Evolutionary conservation across 2,113 vertebrate species (phyloP).

Genomic region (Stigmatopora argus): DNA sequence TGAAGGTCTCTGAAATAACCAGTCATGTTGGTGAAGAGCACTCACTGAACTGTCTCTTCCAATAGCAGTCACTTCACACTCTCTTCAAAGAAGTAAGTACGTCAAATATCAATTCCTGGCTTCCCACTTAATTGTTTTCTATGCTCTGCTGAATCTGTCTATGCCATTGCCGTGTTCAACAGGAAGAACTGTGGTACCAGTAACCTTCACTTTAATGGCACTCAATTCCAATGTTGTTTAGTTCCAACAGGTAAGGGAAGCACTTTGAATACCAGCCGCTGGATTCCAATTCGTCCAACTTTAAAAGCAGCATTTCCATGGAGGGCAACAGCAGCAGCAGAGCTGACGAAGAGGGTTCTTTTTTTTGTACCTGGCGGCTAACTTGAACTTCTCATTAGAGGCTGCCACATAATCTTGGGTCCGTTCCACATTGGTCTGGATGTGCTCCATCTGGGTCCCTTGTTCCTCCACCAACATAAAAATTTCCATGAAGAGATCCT

Average conservation of each 20-base stretch:
- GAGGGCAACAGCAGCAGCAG: conserved; percentile 87
- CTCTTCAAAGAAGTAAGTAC: conserved; percentile 52
- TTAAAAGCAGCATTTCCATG: conserved; percentile 69
- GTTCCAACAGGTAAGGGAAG: conserved; percentile 22
- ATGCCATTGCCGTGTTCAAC: conserved; percentile 28
- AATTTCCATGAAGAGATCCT: conserved; percentile 85
- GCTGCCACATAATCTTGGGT: conserved; percentile 80
- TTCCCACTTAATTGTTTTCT: conserved; percentile 55
- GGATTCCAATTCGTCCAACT: conserved; percentile 16
- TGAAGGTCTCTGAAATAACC: conserved; percentile 56
- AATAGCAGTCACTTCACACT: conserved; percentile 40
- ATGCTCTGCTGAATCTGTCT: conserved; percentile 50
- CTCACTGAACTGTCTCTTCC: conserved; percentile 56
- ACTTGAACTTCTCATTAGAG: conserved; percentile 83
- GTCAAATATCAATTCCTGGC: conserved; percentile 48
- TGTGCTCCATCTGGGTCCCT: conserved; percentile 81
- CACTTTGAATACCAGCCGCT: conserved; percentile 8
- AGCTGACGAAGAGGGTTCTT: conserved; percentile 80
- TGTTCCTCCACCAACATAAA: conserved; percentile 87
- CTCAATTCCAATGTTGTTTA: conserved; percentile 23
- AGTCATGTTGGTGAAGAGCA: conserved; percentile 43
- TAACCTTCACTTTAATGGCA: conserved; percentile 34
- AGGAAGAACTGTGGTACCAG: conserved; percentile 23
- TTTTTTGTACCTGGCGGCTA: conserved; percentile 81
- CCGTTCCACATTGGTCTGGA: conserved; percentile 79